These are phyloP conservation scores for Drosophila stalkeri DNA, from an alignment of 2,888 invertebrate species.

Conservation along the genomic window DNA sequence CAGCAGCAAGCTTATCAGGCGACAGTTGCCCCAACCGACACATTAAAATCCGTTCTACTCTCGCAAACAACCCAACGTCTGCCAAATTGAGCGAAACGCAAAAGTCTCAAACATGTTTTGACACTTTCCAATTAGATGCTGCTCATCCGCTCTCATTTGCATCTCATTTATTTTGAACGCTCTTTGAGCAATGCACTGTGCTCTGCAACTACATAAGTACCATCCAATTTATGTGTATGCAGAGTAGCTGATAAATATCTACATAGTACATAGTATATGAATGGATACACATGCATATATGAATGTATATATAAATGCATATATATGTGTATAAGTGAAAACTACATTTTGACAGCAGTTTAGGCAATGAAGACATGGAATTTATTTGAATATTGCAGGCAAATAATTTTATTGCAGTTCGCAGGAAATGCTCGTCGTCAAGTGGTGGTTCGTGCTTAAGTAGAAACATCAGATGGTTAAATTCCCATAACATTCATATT, in stretches of 20 bases:
- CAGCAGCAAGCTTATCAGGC: slow-evolving; percentile 40
- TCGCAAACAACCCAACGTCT: neutral
- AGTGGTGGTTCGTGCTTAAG: slow-evolving; percentile 55
- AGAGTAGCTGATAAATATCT: slow-evolving; percentile 21
- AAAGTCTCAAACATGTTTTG: slow-evolving; percentile 56
- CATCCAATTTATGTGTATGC: slow-evolving; percentile 36
- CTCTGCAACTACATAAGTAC: slow-evolving; percentile 36
- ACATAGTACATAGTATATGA: neutral
- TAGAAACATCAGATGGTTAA: slow-evolving; percentile 22
- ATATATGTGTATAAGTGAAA: neutral
- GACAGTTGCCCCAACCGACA: slow-evolving; percentile 16
- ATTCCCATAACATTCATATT: slow-evolving; percentile 26
- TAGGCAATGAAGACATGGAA: slow-evolving; percentile 51
- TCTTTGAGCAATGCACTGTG: slow-evolving; percentile 22
- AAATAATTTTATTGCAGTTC: slow-evolving; percentile 57
- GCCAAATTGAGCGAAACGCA: slow-evolving; percentile 40
- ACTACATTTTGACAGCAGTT: slow-evolving; percentile 42
- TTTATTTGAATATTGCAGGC: slow-evolving; percentile 49
- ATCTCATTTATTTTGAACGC: slow-evolving; percentile 42
- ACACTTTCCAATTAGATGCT: slow-evolving; percentile 55
- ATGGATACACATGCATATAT: neutral
- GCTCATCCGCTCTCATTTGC: slow-evolving; percentile 33
- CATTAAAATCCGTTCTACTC: neutral
- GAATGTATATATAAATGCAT: too few relatives aligned
- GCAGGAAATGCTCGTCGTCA: slow-evolving; percentile 37